Evolutionary conservation across 2,888 invertebrate genomes (phyloP), one percentile per base, ranked within the genome.

Genomic region (Neoascia interrupta): DNA sequence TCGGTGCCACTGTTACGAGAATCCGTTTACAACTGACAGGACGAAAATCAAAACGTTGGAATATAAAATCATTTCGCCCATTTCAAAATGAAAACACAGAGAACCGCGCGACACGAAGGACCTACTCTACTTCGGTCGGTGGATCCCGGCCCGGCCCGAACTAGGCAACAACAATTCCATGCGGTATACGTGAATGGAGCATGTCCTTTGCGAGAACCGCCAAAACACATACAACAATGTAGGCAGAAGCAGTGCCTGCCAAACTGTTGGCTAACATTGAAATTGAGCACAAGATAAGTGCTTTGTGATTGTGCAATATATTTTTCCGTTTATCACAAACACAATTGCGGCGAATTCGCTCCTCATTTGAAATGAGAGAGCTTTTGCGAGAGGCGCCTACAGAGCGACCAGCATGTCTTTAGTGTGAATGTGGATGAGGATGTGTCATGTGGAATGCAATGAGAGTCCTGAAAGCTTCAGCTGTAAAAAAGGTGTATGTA

Each of bases 51-150:
- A 61, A 73, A 66, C 68, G 73, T 63, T 79, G 66, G 79, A 79
- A 79, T 79, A 79, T 79, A 79, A 79, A 79, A 79, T 79, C 79
- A 79, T 79, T 79, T 79, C 79, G 79, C 79, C 79, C 73, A 68
- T 68, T 73, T 73, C 49, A 36, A 66, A 73, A 73, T 51, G 51
- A 72, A 72, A 60, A 66, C 54, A 68, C 61, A 54, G 51, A 51
- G 58, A 3, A 51, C 39, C 39, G 39, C 34, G 19, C 43, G 64
- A 15, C 23, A 53, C 31, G 21, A 60, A 58, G 70, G 54, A 68
- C 37, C 41, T 51, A 45, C 51, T 43, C 43, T 58, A 49, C 49
- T 56, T 19, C 45, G 66, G 56, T 56, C 66, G 51, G 63, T 43
- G 63, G 51, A 63, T 56, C 34, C 43, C 56, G 31, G 10, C n/a